Conservation (phyloP, 1,140 invertebrate genomes). For the Eubasilissa regina region DNA sequence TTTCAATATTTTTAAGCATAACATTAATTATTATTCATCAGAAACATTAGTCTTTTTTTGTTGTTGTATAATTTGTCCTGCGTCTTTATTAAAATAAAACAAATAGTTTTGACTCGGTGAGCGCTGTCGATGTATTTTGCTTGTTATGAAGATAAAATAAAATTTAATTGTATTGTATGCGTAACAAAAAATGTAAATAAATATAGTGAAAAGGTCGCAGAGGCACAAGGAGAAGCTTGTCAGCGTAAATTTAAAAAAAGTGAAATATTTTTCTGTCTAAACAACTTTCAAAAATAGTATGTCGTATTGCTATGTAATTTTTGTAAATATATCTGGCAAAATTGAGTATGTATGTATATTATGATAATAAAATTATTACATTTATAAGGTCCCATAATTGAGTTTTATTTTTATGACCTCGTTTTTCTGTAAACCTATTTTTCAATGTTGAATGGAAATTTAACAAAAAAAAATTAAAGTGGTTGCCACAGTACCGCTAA, state of each 20-base stretch:
- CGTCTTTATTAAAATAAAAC: too few species aligned
- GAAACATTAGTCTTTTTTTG: too few species aligned
- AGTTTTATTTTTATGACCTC: not conserved
- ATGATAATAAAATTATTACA: conserved; percentile 20
- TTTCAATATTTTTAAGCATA: too few species aligned
- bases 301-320: conserved; percentile 29
- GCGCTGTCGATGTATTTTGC: not conserved
- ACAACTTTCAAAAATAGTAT: not conserved
- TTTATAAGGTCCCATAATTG: conserved; percentile 6
- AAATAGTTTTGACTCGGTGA: too few species aligned
- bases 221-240: not conserved
- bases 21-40: too few species aligned
- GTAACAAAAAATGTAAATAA: conserved; percentile 4
- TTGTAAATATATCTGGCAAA: conserved; percentile 39
- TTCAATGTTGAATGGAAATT: too few species aligned
- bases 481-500: too few species aligned
- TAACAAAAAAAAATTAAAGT: too few species aligned
- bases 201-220: not conserved
- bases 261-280: too few species aligned
- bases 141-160: not conserved
- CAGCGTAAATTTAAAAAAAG: too few species aligned
- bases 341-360: conserved; percentile 23
- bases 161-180: not conserved
- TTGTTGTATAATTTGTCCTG: too few species aligned
- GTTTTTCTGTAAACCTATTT: too few species aligned